Base-by-base conservation (phyloP, 2,797 vertebrate genomes). In the Acanthurus leucopareius region DNA sequence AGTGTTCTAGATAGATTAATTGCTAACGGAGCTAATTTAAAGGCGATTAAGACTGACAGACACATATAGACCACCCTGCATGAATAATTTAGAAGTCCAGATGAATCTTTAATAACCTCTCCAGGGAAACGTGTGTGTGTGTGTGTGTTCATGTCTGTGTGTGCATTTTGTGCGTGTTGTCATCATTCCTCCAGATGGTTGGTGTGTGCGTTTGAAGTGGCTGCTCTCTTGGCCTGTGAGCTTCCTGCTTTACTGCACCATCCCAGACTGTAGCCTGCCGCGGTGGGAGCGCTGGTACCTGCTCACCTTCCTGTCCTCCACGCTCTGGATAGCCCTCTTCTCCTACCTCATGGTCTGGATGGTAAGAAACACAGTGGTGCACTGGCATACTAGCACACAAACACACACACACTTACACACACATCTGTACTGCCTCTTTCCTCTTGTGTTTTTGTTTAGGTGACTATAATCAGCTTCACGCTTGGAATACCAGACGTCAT, bases 311-410 rank as follows among this genome's bases (percentile, higher is more conserved):
- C 85, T 93, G 75, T 78, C 86, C 68, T 95, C 96, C 86, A 96
- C 95, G 0, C 94, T 96, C 59, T 96, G 96, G 96, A 96, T 96
- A 44, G 95, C 95, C 52, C 63, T 96, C 75, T 96, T 96, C 91
- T 96, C 96, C 92, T 96, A 96, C 94, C 92, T 96, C 93, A 96
- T 96, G 96, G 96, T 96, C 91, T 96, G 96, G 96, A 96, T 96
- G 96, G 96, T 96, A 92, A 0, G 94, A 63, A 38, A 57, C 44
- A 0, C 60, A 58, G n/a, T 10, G 8, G 57, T 42, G 15, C 62
- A 48, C 20, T 2, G 2, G 25, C 69, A 11, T 25, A 11, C 49
- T 32, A 32, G 32, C 14, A 42, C 20, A 28, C 2, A 45, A 0
- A 25, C 5, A 48, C 5, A 14, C 47, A 48, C 7, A 28, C 17